Evolutionary conservation across 2,797 vertebrate genomes (phyloP), one percentile per base, ranked within the genome.

Genomic region (Myripristis murdjan): DNA sequence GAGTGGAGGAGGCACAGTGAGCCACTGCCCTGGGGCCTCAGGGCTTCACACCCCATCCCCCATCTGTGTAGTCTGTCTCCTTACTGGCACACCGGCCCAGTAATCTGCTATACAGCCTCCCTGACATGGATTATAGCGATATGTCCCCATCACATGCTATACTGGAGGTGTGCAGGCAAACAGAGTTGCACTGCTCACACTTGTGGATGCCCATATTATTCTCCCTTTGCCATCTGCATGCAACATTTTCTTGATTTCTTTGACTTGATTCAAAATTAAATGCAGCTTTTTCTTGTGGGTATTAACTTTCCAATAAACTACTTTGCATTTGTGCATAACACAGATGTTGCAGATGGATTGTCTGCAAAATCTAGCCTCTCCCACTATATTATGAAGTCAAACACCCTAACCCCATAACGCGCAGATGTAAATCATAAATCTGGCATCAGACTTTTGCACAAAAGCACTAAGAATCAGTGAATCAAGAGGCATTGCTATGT

Each of bases 1-100:
- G 56, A 64, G 52, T 51, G 71, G 56, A 67, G 79, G 52, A 78
- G 78, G 73, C 83, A 73, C 64, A 85, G 82, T 70, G 77, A 60
- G 61, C 70, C 49, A 52, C 53, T 67, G 77, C 81, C 84, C 73
- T 4, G n/a, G 20, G 87, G 85, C 81, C 81, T 54, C 44, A 16
- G 48, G 64, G 63, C 35, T 16, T 70, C 35, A 46, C 80, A 18
- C 81, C 66, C 79, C 71, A 74, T 33, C 67, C 63, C 26, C 39
- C 26, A 47, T 52, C 57, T 54, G 18, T 63, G 64, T 70, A 70
- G 62, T 77, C 79, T 44, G 5, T 80, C 59, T 79, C 73, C 79
- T 75, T 18, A 14, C 23, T 7, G 46, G 11, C 39, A 31, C 44
- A 39, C 18, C 64, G 41, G 24, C 31, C 70, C 59, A 24, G 35